A percentile compares a stretch with the other conserved stretches of the same genome.
phyloP scores from a whole-genome alignment of 37 sponge, comb jelly and placozoan genomes.

The Spongilla lacustris region DNA sequence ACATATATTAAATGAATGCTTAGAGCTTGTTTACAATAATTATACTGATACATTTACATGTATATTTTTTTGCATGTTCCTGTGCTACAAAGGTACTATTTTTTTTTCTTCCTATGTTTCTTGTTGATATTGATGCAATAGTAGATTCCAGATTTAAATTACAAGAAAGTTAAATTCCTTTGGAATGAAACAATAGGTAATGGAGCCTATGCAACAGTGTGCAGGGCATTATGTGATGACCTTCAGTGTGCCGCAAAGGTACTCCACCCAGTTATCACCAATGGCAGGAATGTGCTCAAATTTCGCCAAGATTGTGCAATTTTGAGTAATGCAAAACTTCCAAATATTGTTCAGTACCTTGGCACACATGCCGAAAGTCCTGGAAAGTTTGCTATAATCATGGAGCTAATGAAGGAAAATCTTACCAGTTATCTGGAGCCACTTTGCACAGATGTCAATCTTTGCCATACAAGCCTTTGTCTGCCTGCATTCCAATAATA shows the following conservation, averaged over 20 bases:
- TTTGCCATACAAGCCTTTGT: conserved; percentile 38
- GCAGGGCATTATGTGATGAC: conserved; percentile 17
- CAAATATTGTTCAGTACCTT: conserved; percentile 20
- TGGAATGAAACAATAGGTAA: conserved; percentile 4
- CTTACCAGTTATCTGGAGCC: conserved; percentile 46
- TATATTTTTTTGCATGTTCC: too few relatives aligned
- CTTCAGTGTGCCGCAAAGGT: conserved; percentile 22
- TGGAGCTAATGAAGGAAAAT: conserved; percentile 67
- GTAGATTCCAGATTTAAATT: too few relatives aligned
- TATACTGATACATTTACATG: too few relatives aligned
- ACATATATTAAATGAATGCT: too few relatives aligned
- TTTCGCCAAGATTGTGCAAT: conserved; percentile 8
- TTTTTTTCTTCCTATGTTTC: too few relatives aligned
- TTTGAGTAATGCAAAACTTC: background rate
- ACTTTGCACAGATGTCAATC: conserved; percentile 14
- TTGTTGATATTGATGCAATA: too few relatives aligned
- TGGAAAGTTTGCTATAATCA: conserved; percentile 22
- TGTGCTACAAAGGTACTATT: too few relatives aligned
- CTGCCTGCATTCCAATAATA: conserved; percentile 36
- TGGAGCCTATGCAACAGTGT: conserved; percentile 30
- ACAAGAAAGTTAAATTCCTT: too few relatives aligned
- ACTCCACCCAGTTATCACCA: too few relatives aligned
- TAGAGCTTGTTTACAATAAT: too few relatives aligned
- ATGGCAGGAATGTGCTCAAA: background rate
- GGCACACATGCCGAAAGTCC: background rate